phyloP scores from a whole-genome alignment of 1,140 invertebrate species.

The Antheraea mylitta region DNA sequence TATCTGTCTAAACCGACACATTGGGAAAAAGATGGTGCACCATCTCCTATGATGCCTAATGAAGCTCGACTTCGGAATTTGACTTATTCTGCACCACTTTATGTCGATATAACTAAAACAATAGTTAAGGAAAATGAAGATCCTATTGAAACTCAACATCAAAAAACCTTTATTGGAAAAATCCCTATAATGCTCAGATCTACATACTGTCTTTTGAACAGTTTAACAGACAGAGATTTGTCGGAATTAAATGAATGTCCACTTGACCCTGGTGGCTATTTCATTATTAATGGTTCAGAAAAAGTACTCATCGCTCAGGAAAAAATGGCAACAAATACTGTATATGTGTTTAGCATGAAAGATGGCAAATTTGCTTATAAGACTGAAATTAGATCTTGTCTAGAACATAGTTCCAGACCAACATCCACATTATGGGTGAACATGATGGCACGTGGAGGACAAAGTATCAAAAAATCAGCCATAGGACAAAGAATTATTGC shows the following conservation, averaged over 20 bases:
- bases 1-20: slow-evolving; percentile 99
- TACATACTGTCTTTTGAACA: slow-evolving; percentile 96
- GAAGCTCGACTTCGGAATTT: slow-evolving; percentile 94
- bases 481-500: slow-evolving; percentile 99
- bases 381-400: slow-evolving; percentile 96
- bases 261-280: slow-evolving; percentile 98
- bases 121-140: slow-evolving; percentile 95
- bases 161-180: slow-evolving; percentile 99
- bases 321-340: slow-evolving; percentile 99
- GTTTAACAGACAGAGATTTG: slow-evolving; percentile 97
- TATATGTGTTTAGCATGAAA: slow-evolving; percentile 99
- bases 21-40: slow-evolving; percentile 99
- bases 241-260: slow-evolving; percentile 99
- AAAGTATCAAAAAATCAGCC: slow-evolving; percentile 97
- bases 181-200: slow-evolving; percentile 99
- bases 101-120: slow-evolving; percentile 99
- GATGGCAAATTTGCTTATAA: slow-evolving; percentile 98
- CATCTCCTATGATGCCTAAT: slow-evolving; percentile 99
- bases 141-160: slow-evolving; percentile 94
- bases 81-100: slow-evolving; percentile 98
- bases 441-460: slow-evolving; percentile 98
- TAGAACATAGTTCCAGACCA: slow-evolving; percentile 95
- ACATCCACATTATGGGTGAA: slow-evolving; percentile 99
- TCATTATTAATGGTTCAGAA: slow-evolving; percentile 97
- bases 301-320: slow-evolving; percentile 99